A percentile compares a stretch with the other conserved stretches of the same genome.
phyloP scores from a whole-genome alignment of 2,797 vertebrate genomes.

The Rhincodon typus region DNA sequence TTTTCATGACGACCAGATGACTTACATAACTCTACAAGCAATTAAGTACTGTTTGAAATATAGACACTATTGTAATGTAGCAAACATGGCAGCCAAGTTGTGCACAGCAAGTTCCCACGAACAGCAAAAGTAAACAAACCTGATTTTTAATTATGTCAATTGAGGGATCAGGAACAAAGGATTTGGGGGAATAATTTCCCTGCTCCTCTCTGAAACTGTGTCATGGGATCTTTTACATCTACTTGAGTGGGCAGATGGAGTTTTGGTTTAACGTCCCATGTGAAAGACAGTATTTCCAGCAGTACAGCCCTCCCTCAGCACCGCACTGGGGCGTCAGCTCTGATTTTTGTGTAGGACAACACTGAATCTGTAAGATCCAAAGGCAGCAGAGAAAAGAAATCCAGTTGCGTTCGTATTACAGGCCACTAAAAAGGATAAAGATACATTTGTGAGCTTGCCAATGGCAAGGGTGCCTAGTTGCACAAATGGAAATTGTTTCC shows the following conservation, averaged over 20 bases:
- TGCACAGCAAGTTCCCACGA: not conserved
- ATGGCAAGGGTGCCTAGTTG: not conserved
- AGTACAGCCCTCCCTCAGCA: not conserved
- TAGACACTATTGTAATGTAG: not conserved
- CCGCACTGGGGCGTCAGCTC: too few species aligned
- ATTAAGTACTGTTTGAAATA: not conserved
- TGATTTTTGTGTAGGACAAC: not conserved
- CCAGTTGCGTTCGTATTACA: too few species aligned
- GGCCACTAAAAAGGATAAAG: not conserved
- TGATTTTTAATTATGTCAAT: not conserved
- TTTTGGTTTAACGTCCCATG: too few species aligned
- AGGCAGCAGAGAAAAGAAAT: not conserved
- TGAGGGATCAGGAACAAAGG: not conserved
- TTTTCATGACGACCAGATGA: not conserved
- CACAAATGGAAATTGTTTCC: not conserved
- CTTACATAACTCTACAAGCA: not conserved
- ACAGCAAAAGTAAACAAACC: not conserved
- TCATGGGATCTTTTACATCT: not conserved
- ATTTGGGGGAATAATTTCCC: not conserved
- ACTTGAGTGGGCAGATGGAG: not conserved
- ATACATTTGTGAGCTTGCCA: not conserved
- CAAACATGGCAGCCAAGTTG: not conserved
- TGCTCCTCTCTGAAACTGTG: not conserved
- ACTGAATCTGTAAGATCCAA: not conserved
- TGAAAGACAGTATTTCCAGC: too few species aligned